Evolutionary conservation across 2,888 invertebrate species (phyloP).

Genomic region (Melipona bicolor): DNA sequence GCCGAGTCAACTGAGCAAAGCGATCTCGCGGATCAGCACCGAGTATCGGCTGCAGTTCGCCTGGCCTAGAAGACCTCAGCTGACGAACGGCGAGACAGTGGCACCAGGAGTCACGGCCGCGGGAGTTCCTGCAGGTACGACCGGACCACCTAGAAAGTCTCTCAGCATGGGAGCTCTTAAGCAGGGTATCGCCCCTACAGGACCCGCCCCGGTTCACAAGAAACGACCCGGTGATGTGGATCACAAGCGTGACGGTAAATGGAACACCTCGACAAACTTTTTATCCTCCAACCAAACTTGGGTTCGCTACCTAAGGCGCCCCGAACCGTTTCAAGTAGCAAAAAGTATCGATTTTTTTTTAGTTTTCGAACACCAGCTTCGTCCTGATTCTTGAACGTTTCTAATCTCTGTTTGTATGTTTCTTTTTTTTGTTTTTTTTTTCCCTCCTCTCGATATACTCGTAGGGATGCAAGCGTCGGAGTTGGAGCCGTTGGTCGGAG

Average conservation of each 20-base stretch:
- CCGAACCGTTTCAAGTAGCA: neutral
- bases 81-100: constrained; percentile 86
- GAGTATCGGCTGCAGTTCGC: constrained; percentile 96
- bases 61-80: constrained; percentile 89
- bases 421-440: too few species aligned
- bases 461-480: constrained; percentile 82
- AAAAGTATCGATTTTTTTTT: constrained; percentile 2
- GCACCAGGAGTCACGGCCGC: constrained; percentile 84
- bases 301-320: neutral
- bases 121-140: constrained; percentile 83
- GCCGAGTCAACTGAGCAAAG: constrained; percentile 89
- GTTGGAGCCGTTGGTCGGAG: constrained; percentile 85
- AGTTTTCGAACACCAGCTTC: neutral
- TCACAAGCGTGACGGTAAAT: constrained; percentile 85
- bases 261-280: neutral
- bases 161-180: constrained; percentile 95
- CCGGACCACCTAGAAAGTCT: constrained; percentile 90
- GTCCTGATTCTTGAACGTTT: neutral
- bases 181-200: constrained; percentile 83
- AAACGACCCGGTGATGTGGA: constrained; percentile 88
- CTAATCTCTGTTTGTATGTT: neutral
- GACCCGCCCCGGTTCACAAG: constrained; percentile 87
- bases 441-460: neutral
- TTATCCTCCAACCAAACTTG: neutral
- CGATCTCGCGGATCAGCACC: constrained; percentile 91